phyloP scores from a whole-genome alignment of 2,113 vertebrate species.

The Thermophis baileyi region DNA sequence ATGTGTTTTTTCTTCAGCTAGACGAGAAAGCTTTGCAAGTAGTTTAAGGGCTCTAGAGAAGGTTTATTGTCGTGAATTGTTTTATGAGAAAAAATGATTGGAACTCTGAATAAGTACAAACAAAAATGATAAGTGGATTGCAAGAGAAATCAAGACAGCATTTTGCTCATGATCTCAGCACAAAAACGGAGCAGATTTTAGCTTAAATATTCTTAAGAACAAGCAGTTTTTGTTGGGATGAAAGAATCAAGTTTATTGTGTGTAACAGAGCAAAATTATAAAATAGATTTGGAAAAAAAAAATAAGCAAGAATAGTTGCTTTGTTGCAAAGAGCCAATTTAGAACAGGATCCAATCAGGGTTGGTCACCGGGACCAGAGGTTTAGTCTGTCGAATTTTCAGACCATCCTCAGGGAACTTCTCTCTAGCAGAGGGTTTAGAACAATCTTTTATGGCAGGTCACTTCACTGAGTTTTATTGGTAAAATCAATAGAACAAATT shows the following conservation, averaged over 20 bases:
- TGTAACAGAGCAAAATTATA: background rate
- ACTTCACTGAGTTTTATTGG: background rate
- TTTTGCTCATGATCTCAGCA: background rate
- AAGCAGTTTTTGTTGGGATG: background rate
- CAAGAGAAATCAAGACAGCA: conserved; percentile 11
- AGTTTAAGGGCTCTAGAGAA: conserved; percentile 36
- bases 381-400: background rate
- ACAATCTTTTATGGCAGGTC: background rate
- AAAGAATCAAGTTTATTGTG: conserved; percentile 2
- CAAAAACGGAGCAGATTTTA: conserved; percentile 16
- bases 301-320: conserved; percentile 7
- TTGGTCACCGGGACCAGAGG: background rate
- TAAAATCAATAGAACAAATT: background rate
- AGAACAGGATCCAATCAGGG: background rate
- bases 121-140: conserved; percentile 16
- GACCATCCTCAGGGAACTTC: background rate
- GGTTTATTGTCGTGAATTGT: conserved; percentile 8
- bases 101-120: conserved; percentile 3
- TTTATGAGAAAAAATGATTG: background rate
- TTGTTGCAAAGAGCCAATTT: background rate
- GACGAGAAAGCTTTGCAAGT: conserved; percentile 39
- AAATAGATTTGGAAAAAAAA: conserved; percentile 3
- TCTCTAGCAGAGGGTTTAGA: background rate
- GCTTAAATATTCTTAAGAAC: background rate
- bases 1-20: conserved; percentile 47